A percentile compares a stretch with the other conserved stretches of the same genome.
Evolutionary conservation across 2,797 vertebrate genomes (phyloP).

Genomic region (Petrocephalus schoutedeni): DNA sequence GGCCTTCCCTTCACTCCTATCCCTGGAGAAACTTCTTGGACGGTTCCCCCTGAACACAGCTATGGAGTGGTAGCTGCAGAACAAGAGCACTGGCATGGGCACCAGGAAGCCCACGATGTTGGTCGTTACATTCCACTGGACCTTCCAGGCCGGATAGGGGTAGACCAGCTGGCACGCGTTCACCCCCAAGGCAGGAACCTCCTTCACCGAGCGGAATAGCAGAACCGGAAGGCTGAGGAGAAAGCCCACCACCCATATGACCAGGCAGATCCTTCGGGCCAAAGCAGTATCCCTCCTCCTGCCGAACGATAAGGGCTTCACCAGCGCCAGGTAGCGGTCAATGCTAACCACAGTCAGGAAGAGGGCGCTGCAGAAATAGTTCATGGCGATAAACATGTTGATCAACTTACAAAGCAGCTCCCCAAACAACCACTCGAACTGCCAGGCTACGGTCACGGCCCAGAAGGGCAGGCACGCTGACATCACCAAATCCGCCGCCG

Average conservation of each 20-base stretch:
- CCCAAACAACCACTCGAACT: constrained; percentile 77
- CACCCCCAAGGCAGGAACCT: constrained; percentile 43
- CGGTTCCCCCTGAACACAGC: constrained; percentile 58
- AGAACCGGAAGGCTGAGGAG: constrained; percentile 69
- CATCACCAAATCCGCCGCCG: constrained; percentile 73
- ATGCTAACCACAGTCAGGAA: constrained; percentile 79
- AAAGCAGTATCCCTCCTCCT: constrained; percentile 56
- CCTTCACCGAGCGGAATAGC: constrained; percentile 61
- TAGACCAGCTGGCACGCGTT: constrained; percentile 61
- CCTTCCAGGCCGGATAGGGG: constrained; percentile 60
- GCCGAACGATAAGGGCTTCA: constrained; percentile 71
- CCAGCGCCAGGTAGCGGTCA: constrained; percentile 78
- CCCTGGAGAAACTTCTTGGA: constrained; percentile 51
- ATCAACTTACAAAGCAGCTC: constrained; percentile 69
- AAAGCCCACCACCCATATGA: constrained; percentile 65
- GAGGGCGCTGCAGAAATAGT: constrained; percentile 75
- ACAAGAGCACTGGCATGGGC: constrained; percentile 65
- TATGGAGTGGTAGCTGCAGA: constrained; percentile 66
- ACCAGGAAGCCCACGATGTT: constrained; percentile 71
- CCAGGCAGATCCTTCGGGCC: constrained; percentile 66
- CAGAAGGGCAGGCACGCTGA: constrained; percentile 78
- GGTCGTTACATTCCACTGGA: constrained; percentile 65
- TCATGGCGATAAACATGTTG: constrained; percentile 63
- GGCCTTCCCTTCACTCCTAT: constrained; percentile 67
- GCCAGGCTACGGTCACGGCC: constrained; percentile 66